phyloP scores from a whole-genome alignment of 2,797 vertebrate genomes.

The Coracias cyanogaster region DNA sequence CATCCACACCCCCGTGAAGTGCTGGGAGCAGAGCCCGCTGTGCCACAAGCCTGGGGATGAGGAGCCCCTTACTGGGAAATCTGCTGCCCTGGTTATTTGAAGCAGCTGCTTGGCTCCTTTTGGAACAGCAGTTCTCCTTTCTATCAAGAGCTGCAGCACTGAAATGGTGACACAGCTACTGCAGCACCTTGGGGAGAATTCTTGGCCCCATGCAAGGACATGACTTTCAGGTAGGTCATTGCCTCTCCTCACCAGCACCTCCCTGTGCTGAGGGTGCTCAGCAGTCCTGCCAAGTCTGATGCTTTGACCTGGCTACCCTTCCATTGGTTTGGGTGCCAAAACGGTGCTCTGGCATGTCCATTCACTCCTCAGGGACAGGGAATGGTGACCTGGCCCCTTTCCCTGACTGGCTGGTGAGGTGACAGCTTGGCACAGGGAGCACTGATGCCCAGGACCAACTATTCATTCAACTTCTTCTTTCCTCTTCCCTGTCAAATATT shows the following conservation, averaged over 20 bases:
- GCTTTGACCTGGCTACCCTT: background rate
- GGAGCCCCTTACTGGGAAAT: background rate
- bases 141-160: background rate
- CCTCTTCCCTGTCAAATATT: background rate
- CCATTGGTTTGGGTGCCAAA: background rate
- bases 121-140: background rate
- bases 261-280: background rate
- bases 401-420: background rate
- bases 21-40: background rate
- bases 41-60: background rate
- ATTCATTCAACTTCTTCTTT: background rate
- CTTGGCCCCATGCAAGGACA: background rate
- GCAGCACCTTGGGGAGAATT: background rate
- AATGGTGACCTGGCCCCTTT: background rate
- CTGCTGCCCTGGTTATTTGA: background rate
- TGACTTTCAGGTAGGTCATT: background rate
- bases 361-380: background rate
- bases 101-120: background rate
- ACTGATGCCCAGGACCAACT: background rate
- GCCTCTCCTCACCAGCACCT: background rate
- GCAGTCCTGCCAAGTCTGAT: background rate
- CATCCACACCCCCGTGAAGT: background rate
- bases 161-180: background rate
- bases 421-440: background rate
- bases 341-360: rapidly evolving